phyloP scores from a whole-genome alignment of 2,888 invertebrate species.

The Orchestes rusci region DNA sequence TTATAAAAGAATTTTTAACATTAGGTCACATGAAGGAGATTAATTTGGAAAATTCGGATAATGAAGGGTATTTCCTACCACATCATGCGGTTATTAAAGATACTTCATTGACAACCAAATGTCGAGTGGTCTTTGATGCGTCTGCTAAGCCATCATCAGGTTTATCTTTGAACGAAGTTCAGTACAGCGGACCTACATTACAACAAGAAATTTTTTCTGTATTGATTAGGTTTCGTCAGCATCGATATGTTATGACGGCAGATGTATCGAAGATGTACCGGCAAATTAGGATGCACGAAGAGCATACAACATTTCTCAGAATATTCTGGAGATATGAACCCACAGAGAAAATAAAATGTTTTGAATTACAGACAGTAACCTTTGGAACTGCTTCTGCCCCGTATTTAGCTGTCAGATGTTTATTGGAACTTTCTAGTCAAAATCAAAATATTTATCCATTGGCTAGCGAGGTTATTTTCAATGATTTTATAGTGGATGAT shows the following conservation, averaged over 20 bases:
- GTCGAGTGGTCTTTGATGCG: constrained; percentile 28
- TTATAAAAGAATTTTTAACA: constrained; percentile 19
- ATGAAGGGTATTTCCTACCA: constrained; percentile 5
- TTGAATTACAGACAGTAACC: no score
- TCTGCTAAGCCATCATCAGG: constrained; percentile 20
- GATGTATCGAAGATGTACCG: constrained; percentile 4
- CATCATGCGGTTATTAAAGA: constrained; percentile 9
- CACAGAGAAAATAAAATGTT: no score
- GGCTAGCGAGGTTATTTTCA: no score
- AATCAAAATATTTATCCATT: no score
- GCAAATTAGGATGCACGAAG: no score
- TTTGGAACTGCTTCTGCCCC: no score
- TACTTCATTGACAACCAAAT: constrained; percentile 2
- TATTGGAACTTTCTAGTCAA: no score
- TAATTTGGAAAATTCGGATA: background rate
- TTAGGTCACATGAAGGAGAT: constrained; percentile 18
- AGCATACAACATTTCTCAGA: no score
- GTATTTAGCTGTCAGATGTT: no score
- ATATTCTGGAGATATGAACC: no score
- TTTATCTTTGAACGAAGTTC: constrained; percentile 17
- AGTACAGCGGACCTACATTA: constrained; percentile 5
- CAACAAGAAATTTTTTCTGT: constrained; percentile 8
- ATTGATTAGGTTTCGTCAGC: constrained; percentile 1
- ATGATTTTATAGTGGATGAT: no score
- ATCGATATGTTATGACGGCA: constrained; percentile 3